Percentiles rank a stretch among this genome's conserved stretches.
phyloP scores from a whole-genome alignment of 1,140 invertebrate species.

The Aporrectodea caliginosa region DNA sequence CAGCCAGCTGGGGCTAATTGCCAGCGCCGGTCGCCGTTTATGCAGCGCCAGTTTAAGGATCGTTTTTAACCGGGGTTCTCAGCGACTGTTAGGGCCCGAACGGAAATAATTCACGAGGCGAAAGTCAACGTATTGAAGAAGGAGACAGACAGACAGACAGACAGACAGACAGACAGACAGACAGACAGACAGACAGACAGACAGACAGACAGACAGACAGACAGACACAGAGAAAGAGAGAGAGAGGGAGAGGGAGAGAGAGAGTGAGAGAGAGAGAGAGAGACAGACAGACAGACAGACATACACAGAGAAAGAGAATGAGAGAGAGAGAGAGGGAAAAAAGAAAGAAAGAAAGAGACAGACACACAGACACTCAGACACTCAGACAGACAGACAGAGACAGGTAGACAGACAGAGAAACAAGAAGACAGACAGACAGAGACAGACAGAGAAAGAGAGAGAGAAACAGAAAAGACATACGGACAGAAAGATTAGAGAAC shows the following conservation, averaged over 20 bases:
- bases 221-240: slow-evolving; percentile 12
- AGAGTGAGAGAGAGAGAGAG: slow-evolving; percentile 19
- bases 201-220: slow-evolving; percentile 12
- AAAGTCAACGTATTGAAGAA: no score
- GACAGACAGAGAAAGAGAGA: neutral
- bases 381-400: neutral
- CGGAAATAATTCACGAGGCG: no score
- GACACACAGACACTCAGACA: neutral
- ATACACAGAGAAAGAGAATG: slow-evolving; percentile 8
- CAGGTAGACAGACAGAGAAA: neutral
- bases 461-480: neutral
- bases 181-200: slow-evolving; percentile 12
- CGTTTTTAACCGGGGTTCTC: no score
- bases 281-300: slow-evolving; percentile 1
- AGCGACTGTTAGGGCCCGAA: no score
- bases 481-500: no score
- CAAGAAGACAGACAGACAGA: neutral
- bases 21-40: no score
- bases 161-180: slow-evolving; percentile 12
- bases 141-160: no score
- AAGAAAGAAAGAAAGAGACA: neutral
- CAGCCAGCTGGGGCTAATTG: no score
- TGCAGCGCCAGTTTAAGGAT: no score
- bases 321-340: slow-evolving; percentile 17
- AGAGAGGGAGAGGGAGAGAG: slow-evolving; percentile 19